Evolutionary conservation across 1,140 invertebrate species (phyloP).

Genomic region (Coenobita brevimanus): DNA sequence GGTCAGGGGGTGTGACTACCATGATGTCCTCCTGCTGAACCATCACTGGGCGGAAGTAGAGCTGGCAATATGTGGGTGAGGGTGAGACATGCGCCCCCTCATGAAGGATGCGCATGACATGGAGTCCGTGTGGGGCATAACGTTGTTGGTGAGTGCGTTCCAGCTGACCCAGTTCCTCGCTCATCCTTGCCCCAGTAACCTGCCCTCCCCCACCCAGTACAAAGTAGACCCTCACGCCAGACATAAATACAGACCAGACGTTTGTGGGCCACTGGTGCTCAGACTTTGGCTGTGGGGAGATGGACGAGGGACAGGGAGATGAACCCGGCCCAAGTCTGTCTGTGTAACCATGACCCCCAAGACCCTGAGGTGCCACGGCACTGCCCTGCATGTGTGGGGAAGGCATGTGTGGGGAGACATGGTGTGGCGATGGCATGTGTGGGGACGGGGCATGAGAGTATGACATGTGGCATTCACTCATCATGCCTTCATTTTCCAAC

Average conservation of each 20-base stretch:
- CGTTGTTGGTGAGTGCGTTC: slow-evolving; percentile 70
- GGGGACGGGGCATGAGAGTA: slow-evolving; percentile 57
- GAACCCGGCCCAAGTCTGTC: slow-evolving; percentile 49
- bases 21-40: slow-evolving; percentile 66
- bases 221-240: slow-evolving; percentile 71
- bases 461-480: slow-evolving; percentile 49
- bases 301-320: slow-evolving; percentile 52
- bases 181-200: slow-evolving; percentile 62
- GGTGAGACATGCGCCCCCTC: slow-evolving; percentile 41
- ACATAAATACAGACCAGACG: slow-evolving; percentile 71
- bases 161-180: slow-evolving; percentile 67
- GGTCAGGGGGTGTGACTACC: slow-evolving; percentile 65
- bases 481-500: slow-evolving; percentile 60
- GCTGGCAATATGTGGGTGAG: slow-evolving; percentile 53
- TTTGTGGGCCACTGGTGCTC: slow-evolving; percentile 66
- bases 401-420: slow-evolving; percentile 67
- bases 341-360: slow-evolving; percentile 20
- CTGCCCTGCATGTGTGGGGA: slow-evolving; percentile 68
- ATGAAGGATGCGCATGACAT: slow-evolving; percentile 51
- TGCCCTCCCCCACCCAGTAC: slow-evolving; percentile 63
- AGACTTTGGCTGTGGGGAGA: slow-evolving; percentile 50
- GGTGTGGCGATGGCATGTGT: slow-evolving; percentile 49
- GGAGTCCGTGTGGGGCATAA: slow-evolving; percentile 68
- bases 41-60: slow-evolving; percentile 64
- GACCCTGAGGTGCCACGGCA: slow-evolving; percentile 47